Base-by-base conservation (phyloP, 2,113 vertebrate species). In the Tretioscincus oriximinensis region DNA sequence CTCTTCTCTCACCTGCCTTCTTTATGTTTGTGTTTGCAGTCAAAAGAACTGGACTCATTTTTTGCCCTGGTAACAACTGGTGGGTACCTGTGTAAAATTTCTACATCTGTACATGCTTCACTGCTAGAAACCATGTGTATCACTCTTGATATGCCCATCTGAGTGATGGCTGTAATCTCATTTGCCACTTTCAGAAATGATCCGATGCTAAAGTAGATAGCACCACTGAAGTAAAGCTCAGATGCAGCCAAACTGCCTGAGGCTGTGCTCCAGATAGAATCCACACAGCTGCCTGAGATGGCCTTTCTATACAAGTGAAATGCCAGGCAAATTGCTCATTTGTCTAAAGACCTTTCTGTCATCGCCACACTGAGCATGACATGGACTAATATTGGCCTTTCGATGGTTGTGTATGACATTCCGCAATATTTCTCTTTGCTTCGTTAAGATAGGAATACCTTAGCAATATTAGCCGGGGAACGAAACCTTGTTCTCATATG, bases 121-220 rank as follows among this genome's bases (percentile, higher is more conserved):
- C 69, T 51, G 26, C 65, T 65, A n/a, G 77, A 63, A 64, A 29
- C 65, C 64, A 45, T 70, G 28, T 5, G 26, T 70, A 45, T 64
- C 66, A 29, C 76, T 63, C 77, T 84, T 76, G 75, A 51, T 80
- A 64, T 70, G 78, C 77, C 76, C 83, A 76, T 29, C 76, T 80
- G 77, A 84, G 77, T 80, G 82, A 84, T 84, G 77, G 77, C 82
- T 84, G 69, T 84, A 84, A 84, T 71, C 29, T 84, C 72, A 75
- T 66, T 65, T 80, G 83, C 77, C 66, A 76, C 45, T 80, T 73
- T 84, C 65, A 71, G 73, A 75, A 71, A 65, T 84, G 83, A 84
- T 84, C 83, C 78, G 70, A 65, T 76, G 66, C 66, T 77, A 65
- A 76, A 80, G 64, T 73, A 80, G 83, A 76, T 74, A 80, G 66